Evolutionary conservation across 1,140 invertebrate species (phyloP).

Genomic region (Psilanteris sp.): DNA sequence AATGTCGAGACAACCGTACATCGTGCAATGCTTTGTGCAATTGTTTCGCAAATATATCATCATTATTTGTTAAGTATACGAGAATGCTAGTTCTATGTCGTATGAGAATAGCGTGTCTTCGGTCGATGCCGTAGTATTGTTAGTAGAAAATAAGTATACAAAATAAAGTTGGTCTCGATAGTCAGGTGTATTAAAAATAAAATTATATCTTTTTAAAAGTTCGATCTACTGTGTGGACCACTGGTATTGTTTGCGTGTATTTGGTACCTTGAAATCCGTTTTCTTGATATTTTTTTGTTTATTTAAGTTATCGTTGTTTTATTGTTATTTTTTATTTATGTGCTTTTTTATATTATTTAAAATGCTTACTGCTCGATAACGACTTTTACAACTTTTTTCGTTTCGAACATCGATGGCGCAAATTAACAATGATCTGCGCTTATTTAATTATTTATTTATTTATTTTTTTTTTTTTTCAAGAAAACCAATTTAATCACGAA

Average conservation of each 20-base stretch:
- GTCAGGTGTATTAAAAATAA: slow-evolving; percentile 74
- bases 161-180: slow-evolving; percentile 71
- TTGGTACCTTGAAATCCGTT: slow-evolving; percentile 66
- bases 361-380: background rate
- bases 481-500: slow-evolving; percentile 53
- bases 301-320: too few relatives aligned
- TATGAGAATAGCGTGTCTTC: slow-evolving; percentile 52
- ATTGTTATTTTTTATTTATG: slow-evolving; percentile 3
- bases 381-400: background rate
- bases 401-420: slow-evolving; percentile 1
- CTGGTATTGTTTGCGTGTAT: slow-evolving; percentile 71
- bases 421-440: slow-evolving; percentile 1
- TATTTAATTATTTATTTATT: too few relatives aligned
- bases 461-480: slow-evolving; percentile 21
- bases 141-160: slow-evolving; percentile 66
- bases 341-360: background rate
- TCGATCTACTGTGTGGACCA: slow-evolving; percentile 72
- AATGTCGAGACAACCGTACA: slow-evolving; percentile 48
- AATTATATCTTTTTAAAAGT: slow-evolving; percentile 68
- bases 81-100: slow-evolving; percentile 56
- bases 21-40: slow-evolving; percentile 36
- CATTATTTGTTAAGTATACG: slow-evolving; percentile 51
- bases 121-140: slow-evolving; percentile 38
- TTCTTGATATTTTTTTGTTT: slow-evolving; percentile 12
- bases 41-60: slow-evolving; percentile 48